Evolutionary conservation across 1,140 invertebrate species (phyloP).

Genomic region (Diorhabda sublineata): DNA sequence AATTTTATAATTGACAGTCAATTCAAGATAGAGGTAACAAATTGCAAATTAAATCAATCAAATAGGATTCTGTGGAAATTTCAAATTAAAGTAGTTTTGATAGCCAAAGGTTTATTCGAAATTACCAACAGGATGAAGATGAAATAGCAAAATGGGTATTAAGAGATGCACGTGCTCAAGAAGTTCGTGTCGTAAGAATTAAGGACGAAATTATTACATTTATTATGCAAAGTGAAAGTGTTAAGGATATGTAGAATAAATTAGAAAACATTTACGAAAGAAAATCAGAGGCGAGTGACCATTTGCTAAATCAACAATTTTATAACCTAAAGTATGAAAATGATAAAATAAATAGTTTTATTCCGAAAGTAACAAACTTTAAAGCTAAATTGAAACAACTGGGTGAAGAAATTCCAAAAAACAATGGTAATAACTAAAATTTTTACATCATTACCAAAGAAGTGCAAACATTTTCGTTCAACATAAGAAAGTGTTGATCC

Average conservation of each 20-base stretch:
- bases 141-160: neutral
- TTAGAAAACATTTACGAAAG: conserved; percentile 8
- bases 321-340: conserved; percentile 12
- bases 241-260: neutral
- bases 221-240: neutral
- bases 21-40: neutral
- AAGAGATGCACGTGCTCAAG: neutral
- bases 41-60: neutral
- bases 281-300: conserved; percentile 18
- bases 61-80: conserved; percentile 4
- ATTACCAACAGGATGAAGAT: neutral
- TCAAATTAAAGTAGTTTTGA: conserved; percentile 1
- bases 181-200: neutral
- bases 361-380: conserved; percentile 36
- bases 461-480: conserved; percentile 35
- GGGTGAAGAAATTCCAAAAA: conserved; percentile 33
- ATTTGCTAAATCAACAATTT: conserved; percentile 20
- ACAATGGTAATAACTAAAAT: conserved; percentile 40
- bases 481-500: conserved; percentile 37
- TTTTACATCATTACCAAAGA: conserved; percentile 37
- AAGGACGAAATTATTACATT: neutral
- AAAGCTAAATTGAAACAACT: conserved; percentile 33
- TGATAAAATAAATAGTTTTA: conserved; percentile 24
- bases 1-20: too few species aligned
- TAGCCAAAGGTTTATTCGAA: neutral